A percentile compares a stretch with the other conserved stretches of the same genome.
These are phyloP conservation scores for Prorops nasuta DNA, from an alignment of 1,140 invertebrate species.

Conservation along the genomic window DNA sequence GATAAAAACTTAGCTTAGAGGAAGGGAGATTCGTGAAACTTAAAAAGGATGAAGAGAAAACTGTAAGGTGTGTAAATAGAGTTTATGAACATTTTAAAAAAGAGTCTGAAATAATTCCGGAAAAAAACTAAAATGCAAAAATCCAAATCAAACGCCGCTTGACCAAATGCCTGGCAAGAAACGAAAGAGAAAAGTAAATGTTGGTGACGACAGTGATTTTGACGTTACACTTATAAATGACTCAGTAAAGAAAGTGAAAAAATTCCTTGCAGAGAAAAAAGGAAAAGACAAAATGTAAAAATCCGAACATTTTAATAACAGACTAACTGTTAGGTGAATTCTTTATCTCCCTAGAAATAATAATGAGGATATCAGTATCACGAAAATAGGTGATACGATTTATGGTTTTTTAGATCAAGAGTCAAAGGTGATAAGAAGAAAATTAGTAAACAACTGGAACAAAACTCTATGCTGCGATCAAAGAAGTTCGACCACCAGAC, in stretches of 20 bases:
- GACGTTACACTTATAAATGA: not conserved
- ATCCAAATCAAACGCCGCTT: slow-evolving; percentile 11
- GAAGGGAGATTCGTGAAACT: slow-evolving; percentile 29
- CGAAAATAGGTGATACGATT: not conserved
- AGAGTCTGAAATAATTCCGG: not conserved
- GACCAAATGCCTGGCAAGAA: slow-evolving; percentile 26
- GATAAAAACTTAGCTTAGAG: slow-evolving; percentile 43
- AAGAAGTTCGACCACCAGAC: slow-evolving; percentile 36
- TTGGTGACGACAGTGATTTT: not conserved
- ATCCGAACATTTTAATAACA: no score
- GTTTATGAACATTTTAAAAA: slow-evolving; percentile 41
- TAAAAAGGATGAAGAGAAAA: slow-evolving; percentile 24
- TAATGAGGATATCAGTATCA: not conserved
- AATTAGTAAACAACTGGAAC: slow-evolving; percentile 21
- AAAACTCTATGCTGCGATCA: slow-evolving; percentile 32
- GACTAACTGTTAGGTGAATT: no score
- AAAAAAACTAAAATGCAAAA: no score
- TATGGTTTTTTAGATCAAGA: slow-evolving; percentile 17
- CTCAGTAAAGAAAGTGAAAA: no score
- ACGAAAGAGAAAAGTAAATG: slow-evolving; percentile 36
- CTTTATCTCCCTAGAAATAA: not conserved
- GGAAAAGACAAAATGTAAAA: not conserved
- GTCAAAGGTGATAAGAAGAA: slow-evolving; percentile 19
- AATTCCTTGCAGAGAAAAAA: no score
- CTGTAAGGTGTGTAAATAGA: slow-evolving; percentile 31